Conservation (phyloP, 2,888 invertebrate species). For the Pollenia griseotomentosa region DNA sequence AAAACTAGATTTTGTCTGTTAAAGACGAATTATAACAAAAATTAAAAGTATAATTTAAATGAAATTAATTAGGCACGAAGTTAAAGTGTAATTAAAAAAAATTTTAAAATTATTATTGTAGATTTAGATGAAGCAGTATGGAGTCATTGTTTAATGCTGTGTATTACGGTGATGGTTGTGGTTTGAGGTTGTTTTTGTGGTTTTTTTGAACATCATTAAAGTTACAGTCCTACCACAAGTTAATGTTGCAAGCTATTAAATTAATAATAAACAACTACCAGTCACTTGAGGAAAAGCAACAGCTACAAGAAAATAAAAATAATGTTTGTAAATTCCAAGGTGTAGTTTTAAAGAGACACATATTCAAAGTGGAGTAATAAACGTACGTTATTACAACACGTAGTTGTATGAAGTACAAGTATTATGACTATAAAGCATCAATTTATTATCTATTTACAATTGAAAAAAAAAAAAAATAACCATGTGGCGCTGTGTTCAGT, state of each 20-base stretch:
- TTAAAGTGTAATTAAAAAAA: slow-evolving; percentile 66
- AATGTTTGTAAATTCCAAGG: slow-evolving; percentile 43
- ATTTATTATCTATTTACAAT: neutral
- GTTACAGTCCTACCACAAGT: slow-evolving; percentile 42
- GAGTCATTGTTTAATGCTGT: neutral
- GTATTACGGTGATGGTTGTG: slow-evolving; percentile 12
- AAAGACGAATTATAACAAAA: slow-evolving; percentile 4
- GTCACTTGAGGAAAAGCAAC: neutral
- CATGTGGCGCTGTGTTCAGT: slow-evolving; percentile 16
- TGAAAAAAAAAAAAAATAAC: neutral
- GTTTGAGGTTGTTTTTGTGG: neutral
- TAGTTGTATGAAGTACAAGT: too few relatives aligned
- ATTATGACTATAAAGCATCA: neutral
- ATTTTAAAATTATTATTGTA: slow-evolving; percentile 36
- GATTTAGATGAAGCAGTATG: neutral
- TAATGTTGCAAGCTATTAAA: slow-evolving; percentile 35
- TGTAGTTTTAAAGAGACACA: slow-evolving; percentile 24
- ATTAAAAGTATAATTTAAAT: slow-evolving; percentile 45
- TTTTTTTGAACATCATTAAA: slow-evolving; percentile 50
- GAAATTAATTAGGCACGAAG: slow-evolving; percentile 67
- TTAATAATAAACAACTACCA: slow-evolving; percentile 30
- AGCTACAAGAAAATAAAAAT: slow-evolving; percentile 5
- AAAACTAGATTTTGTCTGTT: neutral
- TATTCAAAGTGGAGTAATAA: slow-evolving; percentile 30
- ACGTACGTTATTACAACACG: neutral